Base-by-base conservation (phyloP, 2,113 vertebrate genomes). In the Pelmatolapia mariae region DNA sequence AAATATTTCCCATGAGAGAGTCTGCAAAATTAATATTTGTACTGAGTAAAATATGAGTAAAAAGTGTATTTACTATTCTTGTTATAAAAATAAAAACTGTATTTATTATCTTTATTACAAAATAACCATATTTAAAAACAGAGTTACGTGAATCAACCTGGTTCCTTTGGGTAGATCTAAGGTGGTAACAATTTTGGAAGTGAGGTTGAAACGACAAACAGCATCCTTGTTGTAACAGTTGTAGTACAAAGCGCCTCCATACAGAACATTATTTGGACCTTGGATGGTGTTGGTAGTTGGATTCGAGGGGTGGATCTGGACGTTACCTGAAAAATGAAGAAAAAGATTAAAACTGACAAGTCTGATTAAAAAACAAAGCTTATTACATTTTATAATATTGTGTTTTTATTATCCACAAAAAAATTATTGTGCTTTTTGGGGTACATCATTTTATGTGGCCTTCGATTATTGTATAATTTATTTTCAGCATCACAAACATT, bases 241-340 rank as follows among this genome's bases (percentile, higher is more conserved):
- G 89, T 96, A 96, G 86, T 96, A 97, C 31, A 96, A 88, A 1
- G 95, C 93, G 1, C 83, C 92, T 18, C 52, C 90, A 5, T 95
- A 96, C 86, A 96, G 61, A 47, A 96, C 94, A 8, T 89, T 90
- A 13, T 96, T 96, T 2, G 96, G 93, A 9, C 96, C 96, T 5
- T 96, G 95, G 89, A 97, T 91, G 80, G 96, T 96, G 94, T 96
- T 96, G 84, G 95, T 96, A 86, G 95, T 94, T 43, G 96, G 95
- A 59, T 96, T 96, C 8, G 88, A 59, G 13, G 93, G 0, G 22
- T 89, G 26, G 47, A 96, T 96, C 33, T 5, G 1, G 1, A 92
- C 13, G 38, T 94, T 96, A 2, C 82, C 92, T 95, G 26, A 13
- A 22, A 33, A 16, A 82, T 24, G 19, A 18, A 47, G 15, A 73